Evolutionary conservation across 2,113 vertebrate genomes (phyloP).

Genomic region (Hippopotamus amphibius): DNA sequence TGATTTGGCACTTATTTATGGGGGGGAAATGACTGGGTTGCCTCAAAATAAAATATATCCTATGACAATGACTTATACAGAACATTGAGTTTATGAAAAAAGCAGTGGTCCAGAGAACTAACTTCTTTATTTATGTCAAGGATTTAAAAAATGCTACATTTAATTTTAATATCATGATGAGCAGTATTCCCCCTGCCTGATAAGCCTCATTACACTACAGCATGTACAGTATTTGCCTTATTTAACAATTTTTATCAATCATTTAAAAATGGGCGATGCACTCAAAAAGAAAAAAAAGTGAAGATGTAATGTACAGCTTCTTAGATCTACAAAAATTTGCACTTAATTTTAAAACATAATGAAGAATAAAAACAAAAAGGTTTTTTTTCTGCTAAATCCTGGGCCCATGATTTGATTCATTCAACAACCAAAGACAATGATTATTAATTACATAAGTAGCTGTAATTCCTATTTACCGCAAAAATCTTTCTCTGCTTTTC

Average conservation of each 20-base stretch:
- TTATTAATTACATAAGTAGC: not conserved
- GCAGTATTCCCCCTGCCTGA: slow-evolving; percentile 81
- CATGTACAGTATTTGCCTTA: slow-evolving; percentile 88
- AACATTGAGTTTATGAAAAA: slow-evolving; percentile 87
- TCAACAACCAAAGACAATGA: not conserved
- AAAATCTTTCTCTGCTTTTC: slow-evolving; percentile 2
- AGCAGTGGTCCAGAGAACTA: slow-evolving; percentile 88
- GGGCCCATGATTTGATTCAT: not conserved
- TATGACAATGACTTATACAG: slow-evolving; percentile 87
- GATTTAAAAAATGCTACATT: slow-evolving; percentile 89
- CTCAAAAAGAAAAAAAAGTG: slow-evolving; percentile 72
- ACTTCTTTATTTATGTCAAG: slow-evolving; percentile 88
- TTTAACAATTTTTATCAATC: slow-evolving; percentile 90
- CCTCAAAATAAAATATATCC: slow-evolving; percentile 86
- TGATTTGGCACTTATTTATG: slow-evolving; percentile 79
- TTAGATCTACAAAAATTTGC: slow-evolving; percentile 72
- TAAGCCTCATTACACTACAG: slow-evolving; percentile 87
- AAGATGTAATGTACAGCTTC: slow-evolving; percentile 71
- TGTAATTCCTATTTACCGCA: not conserved
- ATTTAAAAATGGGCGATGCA: slow-evolving; percentile 84
- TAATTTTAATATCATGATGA: slow-evolving; percentile 89
- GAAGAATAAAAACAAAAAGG: not conserved
- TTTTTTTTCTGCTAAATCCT: not conserved
- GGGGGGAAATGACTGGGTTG: slow-evolving; percentile 72
- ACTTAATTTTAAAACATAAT: slow-evolving; percentile 4